Base-by-base conservation (phyloP, 92 coral and sea anemone genomes). In the Galaxea fascicularis region DNA sequence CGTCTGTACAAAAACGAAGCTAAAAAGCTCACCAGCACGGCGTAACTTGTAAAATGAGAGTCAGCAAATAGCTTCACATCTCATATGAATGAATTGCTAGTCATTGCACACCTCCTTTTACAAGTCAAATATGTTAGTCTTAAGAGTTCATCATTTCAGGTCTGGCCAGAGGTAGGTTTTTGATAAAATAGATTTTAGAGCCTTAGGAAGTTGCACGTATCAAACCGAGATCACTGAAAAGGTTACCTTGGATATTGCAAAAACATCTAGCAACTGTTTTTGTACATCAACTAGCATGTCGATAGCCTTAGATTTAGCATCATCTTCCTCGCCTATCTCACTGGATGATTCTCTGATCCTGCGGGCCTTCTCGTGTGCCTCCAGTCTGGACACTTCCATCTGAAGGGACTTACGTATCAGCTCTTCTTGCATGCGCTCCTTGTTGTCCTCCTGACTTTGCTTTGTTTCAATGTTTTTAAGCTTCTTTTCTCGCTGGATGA, bases 391-490 rank as follows among this genome's bases (percentile, higher is more conserved):
- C 14, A 87, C 94, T 11, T 83, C 86, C 76, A 83, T 92, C 74
- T 92, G 89, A 29, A 91, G 88, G 51, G 95, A 87, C 78, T 69
- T 90, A 18, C 91, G 93, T 26, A 95, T 31, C 21, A 95, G 89
- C 80, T 95, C 98, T 57, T 95, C 98, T 47, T 95, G 98, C 98
- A 95, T 94, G 8, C 91, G 89, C 17, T 72, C 90, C 84, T 95
- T 95, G 68, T 84, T 84, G 76, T 92, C 90, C 8, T 87, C 93
- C 52, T 95, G 95, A 0, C 83, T 82, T 45, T 88, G 86, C 10
- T 73, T 46, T 0, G 88, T 89, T 60, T 74, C 92, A 77, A 82
- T 85, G 81, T 95, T 90, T 46, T 83, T 82, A 0, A 92, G 47
- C 51, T 83, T 80, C 75, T 89, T 95, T 41, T 94, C 95, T 53